A percentile compares a stretch with the other conserved stretches of the same genome.
These are phyloP conservation scores for Taenioides sp. DNA, from an alignment of 2,797 vertebrate species.

Conservation along the genomic window DNA sequence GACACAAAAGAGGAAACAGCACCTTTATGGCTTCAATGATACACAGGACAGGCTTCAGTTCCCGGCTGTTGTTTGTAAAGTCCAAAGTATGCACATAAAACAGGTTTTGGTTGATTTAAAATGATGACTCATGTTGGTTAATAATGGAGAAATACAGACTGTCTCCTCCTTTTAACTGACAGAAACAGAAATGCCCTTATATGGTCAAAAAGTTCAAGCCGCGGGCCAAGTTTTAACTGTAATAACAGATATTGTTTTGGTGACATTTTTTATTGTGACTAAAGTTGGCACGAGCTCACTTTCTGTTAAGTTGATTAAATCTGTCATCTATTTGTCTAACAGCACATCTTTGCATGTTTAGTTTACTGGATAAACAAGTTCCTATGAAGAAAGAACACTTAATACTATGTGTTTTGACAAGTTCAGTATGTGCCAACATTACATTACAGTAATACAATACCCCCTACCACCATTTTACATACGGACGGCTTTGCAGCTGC, in stretches of 20 bases:
- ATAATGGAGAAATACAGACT: conserved; percentile 63
- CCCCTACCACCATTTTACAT: neutral
- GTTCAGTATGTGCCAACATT: neutral
- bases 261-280: conserved; percentile 42
- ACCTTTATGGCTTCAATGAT: conserved; percentile 72
- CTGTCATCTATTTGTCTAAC: conserved; percentile 27
- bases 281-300: conserved; percentile 19
- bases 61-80: conserved; percentile 73
- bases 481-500: neutral
- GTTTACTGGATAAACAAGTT: conserved; percentile 26
- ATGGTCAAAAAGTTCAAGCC: conserved; percentile 64
- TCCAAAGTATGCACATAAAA: conserved; percentile 78
- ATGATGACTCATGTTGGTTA: conserved; percentile 76
- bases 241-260: conserved; percentile 49
- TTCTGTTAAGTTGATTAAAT: conserved; percentile 30
- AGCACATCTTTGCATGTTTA: conserved; percentile 27
- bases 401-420: conserved; percentile 7
- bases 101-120: conserved; percentile 81
- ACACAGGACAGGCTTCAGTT: conserved; percentile 68
- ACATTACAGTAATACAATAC: neutral
- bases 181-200: conserved; percentile 64
- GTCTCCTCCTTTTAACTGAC: conserved; percentile 69
- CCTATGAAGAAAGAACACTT: neutral
- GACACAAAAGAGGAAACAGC: conserved; percentile 78
- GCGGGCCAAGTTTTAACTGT: conserved; percentile 52